A percentile compares a stretch with the other conserved stretches of the same genome.
These are phyloP conservation scores for Marcusenius ussheri DNA, from an alignment of 2,113 vertebrate species.

Conservation along the genomic window DNA sequence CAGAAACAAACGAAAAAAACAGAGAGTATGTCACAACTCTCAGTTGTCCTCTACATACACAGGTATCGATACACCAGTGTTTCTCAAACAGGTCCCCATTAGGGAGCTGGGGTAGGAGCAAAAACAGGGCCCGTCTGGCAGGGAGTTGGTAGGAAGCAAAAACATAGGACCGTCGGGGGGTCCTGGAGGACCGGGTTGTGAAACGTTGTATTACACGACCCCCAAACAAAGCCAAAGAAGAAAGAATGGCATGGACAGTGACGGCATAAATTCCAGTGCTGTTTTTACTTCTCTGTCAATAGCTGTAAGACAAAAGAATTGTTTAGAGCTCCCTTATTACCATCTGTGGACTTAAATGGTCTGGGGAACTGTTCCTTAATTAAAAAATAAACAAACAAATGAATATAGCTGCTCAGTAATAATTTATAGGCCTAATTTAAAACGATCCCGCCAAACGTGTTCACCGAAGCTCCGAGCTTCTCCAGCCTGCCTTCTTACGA, in stretches of 20 bases:
- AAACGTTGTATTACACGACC: slow-evolving; percentile 1
- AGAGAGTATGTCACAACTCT: slow-evolving; percentile 28
- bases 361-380: slow-evolving; percentile 32
- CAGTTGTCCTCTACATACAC: slow-evolving; percentile 25
- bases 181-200: background rate
- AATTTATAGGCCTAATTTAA: background rate
- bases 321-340: slow-evolving; percentile 44
- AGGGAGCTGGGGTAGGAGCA: background rate
- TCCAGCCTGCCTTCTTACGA: background rate
- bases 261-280: slow-evolving; percentile 40
- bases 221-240: slow-evolving; percentile 11
- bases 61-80: background rate
- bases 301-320: slow-evolving; percentile 53
- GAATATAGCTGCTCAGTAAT: slow-evolving; percentile 30
- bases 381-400: slow-evolving; percentile 46
- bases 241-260: slow-evolving; percentile 22
- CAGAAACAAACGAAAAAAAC: slow-evolving; percentile 19
- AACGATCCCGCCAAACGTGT: background rate
- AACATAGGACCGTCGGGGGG: background rate
- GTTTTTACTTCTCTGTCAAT: slow-evolving; percentile 55
- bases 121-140: background rate
- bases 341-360: slow-evolving; percentile 42
- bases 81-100: background rate
- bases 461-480: background rate
- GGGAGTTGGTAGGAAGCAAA: background rate